Evolutionary conservation across 2,113 vertebrate species (phyloP).

Genomic region (Pangasianodon hypophthalmus): DNA sequence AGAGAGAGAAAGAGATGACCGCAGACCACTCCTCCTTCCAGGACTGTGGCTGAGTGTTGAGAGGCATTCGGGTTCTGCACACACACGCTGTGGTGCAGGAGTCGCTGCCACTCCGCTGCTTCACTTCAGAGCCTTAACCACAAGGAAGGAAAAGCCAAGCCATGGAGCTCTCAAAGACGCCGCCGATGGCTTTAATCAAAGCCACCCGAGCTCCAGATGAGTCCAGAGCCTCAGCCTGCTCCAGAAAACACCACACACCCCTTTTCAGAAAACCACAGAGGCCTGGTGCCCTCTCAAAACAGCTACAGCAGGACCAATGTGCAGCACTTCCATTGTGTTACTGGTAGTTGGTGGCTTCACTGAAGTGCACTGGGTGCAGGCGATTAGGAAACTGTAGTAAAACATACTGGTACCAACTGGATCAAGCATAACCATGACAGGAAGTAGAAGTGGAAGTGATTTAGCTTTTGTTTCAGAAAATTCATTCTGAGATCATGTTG

Average conservation of each 20-base stretch:
- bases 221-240: constrained; percentile 11
- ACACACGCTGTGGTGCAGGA: constrained; percentile 27
- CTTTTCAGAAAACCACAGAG: constrained; percentile 32
- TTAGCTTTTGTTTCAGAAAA: not conserved
- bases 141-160: constrained; percentile 34
- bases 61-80: constrained; percentile 26
- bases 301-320: not conserved
- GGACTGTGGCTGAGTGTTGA: constrained; percentile 26
- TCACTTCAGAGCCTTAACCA: constrained; percentile 22
- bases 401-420: not conserved
- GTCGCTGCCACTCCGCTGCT: constrained; percentile 18
- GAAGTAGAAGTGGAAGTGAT: not conserved
- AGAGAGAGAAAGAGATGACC: constrained; percentile 14
- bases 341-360: not conserved
- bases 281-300: constrained; percentile 23
- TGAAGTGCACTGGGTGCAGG: not conserved
- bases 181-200: constrained; percentile 46
- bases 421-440: not conserved
- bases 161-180: constrained; percentile 38
- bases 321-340: not conserved
- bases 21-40: constrained; percentile 38
- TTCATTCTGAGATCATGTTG: not conserved
- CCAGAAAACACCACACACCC: constrained; percentile 26
- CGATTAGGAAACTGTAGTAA: not conserved
- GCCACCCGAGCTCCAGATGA: constrained; percentile 22